Evolutionary conservation across 1,140 invertebrate genomes (phyloP).

Genomic region (Zeugodacus cucurbitae): DNA sequence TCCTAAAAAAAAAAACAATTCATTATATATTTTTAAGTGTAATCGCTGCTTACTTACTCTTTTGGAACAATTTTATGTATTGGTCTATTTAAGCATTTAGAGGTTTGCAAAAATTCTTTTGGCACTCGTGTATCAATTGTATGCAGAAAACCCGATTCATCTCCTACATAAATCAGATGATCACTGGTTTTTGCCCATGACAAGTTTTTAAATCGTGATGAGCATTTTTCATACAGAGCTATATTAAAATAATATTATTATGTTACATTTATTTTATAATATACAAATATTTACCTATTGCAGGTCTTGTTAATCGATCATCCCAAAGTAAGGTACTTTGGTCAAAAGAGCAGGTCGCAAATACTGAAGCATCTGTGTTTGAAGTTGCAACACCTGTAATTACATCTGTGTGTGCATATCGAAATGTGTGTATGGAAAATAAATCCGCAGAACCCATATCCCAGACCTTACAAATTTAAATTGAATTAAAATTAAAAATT

Average conservation of each 20-base stretch:
- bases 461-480: constrained; percentile 42
- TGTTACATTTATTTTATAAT: neutral
- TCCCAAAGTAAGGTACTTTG: constrained; percentile 45
- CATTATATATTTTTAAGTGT: neutral
- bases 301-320: constrained; percentile 43
- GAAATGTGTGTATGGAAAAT: constrained; percentile 42
- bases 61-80: constrained; percentile 44
- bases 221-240: constrained; percentile 43
- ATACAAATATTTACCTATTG: constrained; percentile 35
- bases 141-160: constrained; percentile 42
- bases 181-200: constrained; percentile 38
- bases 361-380: constrained; percentile 12
- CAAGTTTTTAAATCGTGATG: constrained; percentile 39
- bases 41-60: constrained; percentile 5
- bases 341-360: constrained; percentile 45
- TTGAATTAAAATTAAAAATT: neutral
- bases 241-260: neutral
- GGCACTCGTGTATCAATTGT: constrained; percentile 43
- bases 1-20: constrained; percentile 10
- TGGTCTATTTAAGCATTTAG: constrained; percentile 39
- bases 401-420: constrained; percentile 45
- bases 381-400: constrained; percentile 40
- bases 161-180: constrained; percentile 37
- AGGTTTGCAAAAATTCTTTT: constrained; percentile 30
- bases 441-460: constrained; percentile 45